Base-by-base conservation (phyloP, 2,888 invertebrate species). In the Magallana nippona region DNA sequence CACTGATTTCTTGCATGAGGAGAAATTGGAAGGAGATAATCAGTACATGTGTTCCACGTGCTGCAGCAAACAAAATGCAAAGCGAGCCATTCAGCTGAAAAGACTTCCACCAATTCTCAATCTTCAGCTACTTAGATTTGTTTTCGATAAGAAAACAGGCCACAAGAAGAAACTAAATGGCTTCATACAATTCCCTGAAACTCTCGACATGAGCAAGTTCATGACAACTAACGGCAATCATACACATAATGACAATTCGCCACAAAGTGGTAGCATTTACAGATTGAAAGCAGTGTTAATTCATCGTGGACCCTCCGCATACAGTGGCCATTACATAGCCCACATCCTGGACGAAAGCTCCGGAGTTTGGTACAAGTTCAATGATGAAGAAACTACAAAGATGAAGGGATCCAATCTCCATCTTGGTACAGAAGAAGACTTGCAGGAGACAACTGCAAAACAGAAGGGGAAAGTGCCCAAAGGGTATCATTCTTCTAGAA, bases 291-390 rank as follows among this genome's bases (percentile, higher is more conserved):
- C 96, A 5, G 96, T 96, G 83, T 94, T 96, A 78, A 96, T 96
- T 86, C 96, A 96, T 90, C 95, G 95, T 89, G 96, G 96, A 1
- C 95, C 95, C 19, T 95, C 95, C 84, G 96, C 96, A 10, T 95
- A 96, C 91, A 96, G 96, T 81, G 96, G 96, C 0, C 96, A 96
- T 92, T 96, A 96, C 91, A 95, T 96, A 94, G 95, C 96, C 81
- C 94, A 95, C 88, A 95, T 96, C 80, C 94, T 94, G 87, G 95
- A 95, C 85, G 93, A 94, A 19, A 91, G 94, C 15, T 94, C 94
- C 22, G 95, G 95, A 22, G 94, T 95, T 79, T 96, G 96, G 96
- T 96, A 95, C 92, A 95, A 95, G 89, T 96, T 96, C 91, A 96
- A 96, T 90, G 96, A 96, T 89, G 95, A 95, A 89, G 93, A 92